phyloP scores from a whole-genome alignment of 2,888 invertebrate species.

The Oscheius sp. region DNA sequence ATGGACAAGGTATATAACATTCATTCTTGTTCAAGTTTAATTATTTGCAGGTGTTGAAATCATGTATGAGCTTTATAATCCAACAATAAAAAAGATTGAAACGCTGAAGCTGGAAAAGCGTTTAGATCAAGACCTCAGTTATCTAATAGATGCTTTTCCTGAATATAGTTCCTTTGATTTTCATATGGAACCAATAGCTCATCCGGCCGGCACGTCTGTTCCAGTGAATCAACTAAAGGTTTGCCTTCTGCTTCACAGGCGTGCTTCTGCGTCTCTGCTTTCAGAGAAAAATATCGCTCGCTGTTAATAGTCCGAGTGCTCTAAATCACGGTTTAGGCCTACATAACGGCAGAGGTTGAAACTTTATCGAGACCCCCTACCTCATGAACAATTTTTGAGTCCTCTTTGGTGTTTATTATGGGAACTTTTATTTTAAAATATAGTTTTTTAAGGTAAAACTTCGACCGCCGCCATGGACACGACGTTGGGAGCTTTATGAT shows the following conservation, averaged over 20 bases:
- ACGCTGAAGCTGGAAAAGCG: conserved; percentile 90
- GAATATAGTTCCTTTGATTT: conserved; percentile 87
- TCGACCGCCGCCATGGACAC: conserved; percentile 84
- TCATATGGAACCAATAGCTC: conserved; percentile 86
- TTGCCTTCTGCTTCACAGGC: no score
- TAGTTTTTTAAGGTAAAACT: conserved; percentile 73
- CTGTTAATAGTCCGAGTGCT: neutral
- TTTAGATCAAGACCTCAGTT: conserved; percentile 86
- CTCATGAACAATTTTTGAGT: no score
- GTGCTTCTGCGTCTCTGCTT: no score
- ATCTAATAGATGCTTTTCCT: conserved; percentile 82
- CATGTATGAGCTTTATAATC: conserved; percentile 89
- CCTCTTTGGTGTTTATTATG: no score
- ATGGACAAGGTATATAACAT: conserved; percentile 79
- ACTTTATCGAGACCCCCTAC: no score
- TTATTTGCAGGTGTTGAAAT: conserved; percentile 76
- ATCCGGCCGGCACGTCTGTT: conserved; percentile 81
- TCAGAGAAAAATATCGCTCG: neutral
- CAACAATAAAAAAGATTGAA: conserved; percentile 87
- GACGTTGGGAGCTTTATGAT: conserved; percentile 78
- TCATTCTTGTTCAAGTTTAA: neutral
- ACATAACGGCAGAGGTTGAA: no score
- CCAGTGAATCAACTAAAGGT: conserved; percentile 79
- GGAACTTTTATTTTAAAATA: neutral
- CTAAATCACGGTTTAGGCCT: neutral